phyloP scores from a whole-genome alignment of 2,888 invertebrate species.

The Dasypolia templi region DNA sequence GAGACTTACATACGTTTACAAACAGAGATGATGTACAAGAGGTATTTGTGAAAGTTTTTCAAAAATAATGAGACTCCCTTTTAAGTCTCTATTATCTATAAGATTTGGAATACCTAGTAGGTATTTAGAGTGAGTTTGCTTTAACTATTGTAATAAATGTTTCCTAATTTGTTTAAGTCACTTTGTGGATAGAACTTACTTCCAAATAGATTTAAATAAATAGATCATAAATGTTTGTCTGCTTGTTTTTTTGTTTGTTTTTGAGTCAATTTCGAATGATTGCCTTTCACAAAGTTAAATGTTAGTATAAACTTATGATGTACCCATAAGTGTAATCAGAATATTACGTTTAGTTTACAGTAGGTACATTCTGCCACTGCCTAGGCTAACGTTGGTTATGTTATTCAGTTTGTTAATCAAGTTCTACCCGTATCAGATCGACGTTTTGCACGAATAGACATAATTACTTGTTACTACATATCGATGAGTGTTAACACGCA shows the following conservation, averaged over 20 bases:
- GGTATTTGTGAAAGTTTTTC: constrained; percentile 8
- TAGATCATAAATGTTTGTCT: not conserved
- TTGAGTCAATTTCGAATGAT: not conserved
- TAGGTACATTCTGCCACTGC: not conserved
- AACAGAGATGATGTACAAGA: not conserved
- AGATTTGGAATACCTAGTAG: not conserved
- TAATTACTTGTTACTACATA: constrained; percentile 45
- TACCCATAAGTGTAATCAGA: not conserved
- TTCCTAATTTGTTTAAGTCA: constrained; percentile 42
- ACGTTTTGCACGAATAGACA: constrained; percentile 54
- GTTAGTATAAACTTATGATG: not conserved
- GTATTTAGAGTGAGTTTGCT: not conserved
- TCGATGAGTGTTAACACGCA: constrained; percentile 48
- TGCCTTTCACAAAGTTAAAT: not conserved
- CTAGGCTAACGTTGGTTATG: not conserved
- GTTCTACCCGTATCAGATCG: constrained; percentile 33
- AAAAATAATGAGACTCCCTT: not conserved
- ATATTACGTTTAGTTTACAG: not conserved
- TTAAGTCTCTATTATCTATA: constrained; percentile 13
- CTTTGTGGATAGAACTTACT: constrained; percentile 30
- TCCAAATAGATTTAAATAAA: constrained; percentile 41
- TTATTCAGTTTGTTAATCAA: constrained; percentile 16
- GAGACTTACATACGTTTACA: not conserved
- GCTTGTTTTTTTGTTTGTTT: not conserved
- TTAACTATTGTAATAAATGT: constrained; percentile 38